Conservation (phyloP, 35 echinoderm and acorn worm species). For the Nesometra sesokonis region DNA sequence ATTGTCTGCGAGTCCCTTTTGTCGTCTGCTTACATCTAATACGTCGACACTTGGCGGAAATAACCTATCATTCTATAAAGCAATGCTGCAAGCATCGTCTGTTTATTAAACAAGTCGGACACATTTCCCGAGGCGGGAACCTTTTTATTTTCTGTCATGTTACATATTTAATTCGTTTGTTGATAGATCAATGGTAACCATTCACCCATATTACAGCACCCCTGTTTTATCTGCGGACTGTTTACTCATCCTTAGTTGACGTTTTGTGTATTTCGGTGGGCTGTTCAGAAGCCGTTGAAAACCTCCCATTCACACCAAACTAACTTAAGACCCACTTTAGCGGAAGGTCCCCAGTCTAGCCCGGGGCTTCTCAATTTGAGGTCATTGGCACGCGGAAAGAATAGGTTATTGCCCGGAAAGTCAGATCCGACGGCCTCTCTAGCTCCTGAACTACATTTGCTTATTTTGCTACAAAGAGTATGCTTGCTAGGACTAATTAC, state of each 20-base stretch:
- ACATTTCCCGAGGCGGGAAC: background rate
- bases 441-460: background rate
- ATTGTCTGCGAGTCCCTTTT: background rate
- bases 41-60: background rate
- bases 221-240: background rate
- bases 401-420: background rate
- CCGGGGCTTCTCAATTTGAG: background rate
- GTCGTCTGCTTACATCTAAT: background rate
- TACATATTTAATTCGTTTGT: conserved; percentile 1
- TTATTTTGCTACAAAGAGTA: background rate
- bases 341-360: background rate
- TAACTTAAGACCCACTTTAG: background rate
- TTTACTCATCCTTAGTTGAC: background rate
- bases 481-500: background rate
- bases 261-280: background rate
- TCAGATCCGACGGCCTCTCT: background rate
- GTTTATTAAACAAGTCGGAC: background rate
- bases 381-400: background rate
- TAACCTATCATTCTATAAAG: conserved; percentile 1
- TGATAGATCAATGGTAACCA: background rate
- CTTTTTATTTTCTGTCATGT: background rate
- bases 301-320: background rate
- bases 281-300: background rate
- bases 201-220: background rate
- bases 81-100: background rate